Base-by-base conservation (phyloP, 2,113 vertebrate species). In the Petroica traversi region DNA sequence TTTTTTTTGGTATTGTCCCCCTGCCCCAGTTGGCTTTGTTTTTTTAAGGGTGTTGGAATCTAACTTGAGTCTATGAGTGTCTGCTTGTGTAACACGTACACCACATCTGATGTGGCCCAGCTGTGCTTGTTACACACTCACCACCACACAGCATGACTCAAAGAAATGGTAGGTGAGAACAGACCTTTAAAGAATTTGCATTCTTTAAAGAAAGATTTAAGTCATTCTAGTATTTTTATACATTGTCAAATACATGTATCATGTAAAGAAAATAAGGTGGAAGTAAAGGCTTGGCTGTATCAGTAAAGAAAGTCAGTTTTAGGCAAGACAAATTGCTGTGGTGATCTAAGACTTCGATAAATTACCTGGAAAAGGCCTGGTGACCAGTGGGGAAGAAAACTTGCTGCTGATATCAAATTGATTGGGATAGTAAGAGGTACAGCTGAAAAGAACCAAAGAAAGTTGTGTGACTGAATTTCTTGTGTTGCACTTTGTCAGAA, bases 1-100 rank as follows among this genome's bases (percentile, higher is more conserved):
- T 48, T 33, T n/a, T 26, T 40, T 51, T 29, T 46, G 29, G 4
- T 22, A 3, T 38, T 43, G 10, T 54, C 9, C 4, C 34, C 7
- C 9, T 63, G 18, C 12, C 4, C 18, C 0, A 0, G 5, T 59
- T 73, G 36, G 5, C 14, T 51, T 64, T 41, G 26, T 1, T 29
- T 64, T 77, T 86, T 89, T 67, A 17, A 34, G 18, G 8, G 4
- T 24, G 5, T 52, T 54, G 48, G 81, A 41, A 22, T 15, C 22
- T 57, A n/a, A n/a, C 45, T 80, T 40, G 20, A 57, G 23, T 61
- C 33, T 77, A 18, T 26, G 80, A 69, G 8, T 52, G 26, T 61
- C 80, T 79, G 41, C 25, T 46, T 80, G 19, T 73, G 61, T 80
- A 58, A 69, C 6, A 5, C 0, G 4, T 40, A 14, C 26, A 36